Conservation (phyloP, 2,797 vertebrate genomes). For the Pteropus rufus region DNA sequence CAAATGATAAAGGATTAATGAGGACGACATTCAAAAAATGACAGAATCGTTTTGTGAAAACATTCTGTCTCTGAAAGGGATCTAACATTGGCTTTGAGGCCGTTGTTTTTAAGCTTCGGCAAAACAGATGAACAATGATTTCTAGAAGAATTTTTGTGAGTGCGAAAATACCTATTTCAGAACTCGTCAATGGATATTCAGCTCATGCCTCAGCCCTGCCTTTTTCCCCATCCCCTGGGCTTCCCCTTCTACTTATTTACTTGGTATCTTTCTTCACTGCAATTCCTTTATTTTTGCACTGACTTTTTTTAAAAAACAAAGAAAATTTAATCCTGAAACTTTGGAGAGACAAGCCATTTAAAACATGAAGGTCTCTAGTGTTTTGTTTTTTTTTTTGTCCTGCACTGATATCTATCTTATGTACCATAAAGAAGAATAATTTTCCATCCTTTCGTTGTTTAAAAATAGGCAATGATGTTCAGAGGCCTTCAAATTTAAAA, state of each 20-base stretch:
- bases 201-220: neutral
- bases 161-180: neutral
- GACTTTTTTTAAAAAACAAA: neutral
- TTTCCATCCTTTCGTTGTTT: neutral
- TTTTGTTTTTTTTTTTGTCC: neutral
- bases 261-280: conserved; percentile 29
- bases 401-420: conserved; percentile 2
- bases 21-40: conserved; percentile 6
- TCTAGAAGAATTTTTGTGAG: neutral
- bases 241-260: conserved; percentile 10
- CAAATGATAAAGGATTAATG: neutral
- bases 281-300: conserved; percentile 47
- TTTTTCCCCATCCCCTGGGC: neutral
- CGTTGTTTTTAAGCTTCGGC: conserved; percentile 8
- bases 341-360: conserved; percentile 37
- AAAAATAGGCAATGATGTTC: conserved; percentile 45
- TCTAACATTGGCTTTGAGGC: neutral
- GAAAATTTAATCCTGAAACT: conserved; percentile 47
- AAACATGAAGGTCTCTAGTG: conserved; percentile 36
- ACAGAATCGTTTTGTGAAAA: neutral
- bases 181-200: neutral
- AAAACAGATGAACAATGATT: conserved; percentile 19
- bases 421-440: conserved; percentile 29
- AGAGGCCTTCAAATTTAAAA: conserved; percentile 53
- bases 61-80: neutral